Evolutionary conservation across 2,797 vertebrate genomes (phyloP), one percentile per base, ranked within the genome.

Genomic region (Notolepis coatsorum): DNA sequence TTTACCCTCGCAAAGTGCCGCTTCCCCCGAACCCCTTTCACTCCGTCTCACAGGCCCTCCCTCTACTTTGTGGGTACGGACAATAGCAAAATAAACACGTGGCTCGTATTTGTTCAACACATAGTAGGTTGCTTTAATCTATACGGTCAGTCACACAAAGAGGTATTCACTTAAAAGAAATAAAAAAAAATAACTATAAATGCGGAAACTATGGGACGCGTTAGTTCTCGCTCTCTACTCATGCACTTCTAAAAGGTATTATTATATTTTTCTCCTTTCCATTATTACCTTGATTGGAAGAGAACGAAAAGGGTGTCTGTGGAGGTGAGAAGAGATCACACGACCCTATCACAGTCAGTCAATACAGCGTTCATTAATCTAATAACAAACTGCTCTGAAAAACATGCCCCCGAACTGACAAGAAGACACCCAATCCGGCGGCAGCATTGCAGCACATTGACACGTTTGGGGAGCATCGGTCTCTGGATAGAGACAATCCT

Each of bases 21-120:
- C 81, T 75, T 84, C 78, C 73, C 81, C 71, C 60, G 63, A 63
- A 79, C 78, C 74, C 75, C 72, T 85, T 88, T 76, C 71, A 79
- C 71, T 70, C 47, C 1, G 15, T 68, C 79, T 60, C 24, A 84
- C 75, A 79, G 75, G 60, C 80, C 82, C 75, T 60, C 74, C 48
- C 52, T 75, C 58, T 64, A 84, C 88, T 90, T 88, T 89, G 88
- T 89, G 62, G 57, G 68, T 43, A 31, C 0, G 46, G 67, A 90
- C 89, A 91, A 91, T 88, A 61, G 84, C 38, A 90, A 93, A 93
- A 90, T 89, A 92, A 92, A 92, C 84, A 91, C 82, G 83, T 72
- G 39, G 82, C 80, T 90, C 76, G 87, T 89, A 81, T 88, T 84
- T 87, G 85, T 88, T 84, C 82, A 78, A 82, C 63, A 75, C 82